Base-by-base conservation (phyloP, 2,797 vertebrate genomes). In the Diplodus sargus region DNA sequence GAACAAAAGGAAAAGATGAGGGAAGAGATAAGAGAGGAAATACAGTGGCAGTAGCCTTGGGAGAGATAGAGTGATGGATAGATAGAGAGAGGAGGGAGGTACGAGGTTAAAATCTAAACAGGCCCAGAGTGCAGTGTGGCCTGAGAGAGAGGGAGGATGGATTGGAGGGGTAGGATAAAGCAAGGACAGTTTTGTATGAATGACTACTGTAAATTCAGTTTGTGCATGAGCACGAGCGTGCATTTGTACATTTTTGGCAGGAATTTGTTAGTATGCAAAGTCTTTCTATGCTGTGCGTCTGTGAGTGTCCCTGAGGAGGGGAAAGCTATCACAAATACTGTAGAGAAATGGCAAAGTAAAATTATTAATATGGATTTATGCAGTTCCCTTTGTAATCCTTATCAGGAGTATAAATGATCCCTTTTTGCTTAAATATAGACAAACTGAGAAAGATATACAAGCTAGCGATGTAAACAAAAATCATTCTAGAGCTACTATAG, bases 1-100 rank as follows among this genome's bases (percentile, higher is more conserved):
- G 91, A 92, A 94, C 89, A 91, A 93, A 91, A 91, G 87, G 62
- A 73, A 86, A 75, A 77, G 88, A 92, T 89, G 89, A 83, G 83
- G 49, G 82, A 39, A 79, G 45, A 86, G 89, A 92, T 88, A 90
- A 61, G 76, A 62, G 78, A 81, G 88, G 88, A 90, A 88, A 87
- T 84, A 87, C 77, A 81, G 87, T 79, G 71, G 82, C 85, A 72
- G 86, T 73, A 62, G 84, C 81, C 78, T 58, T 65, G 83, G 81
- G 66, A 83, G 83, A 85, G 91, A 86, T 82, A 23, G 65, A 87
- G 76, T 12, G 48, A 67, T 67, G 12, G 53, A 80, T 53, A 73
- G 69, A 85, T 51, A 82, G 74, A 64, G 70, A 77, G 59, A 17
- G 47, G 49, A 57, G 53, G 81, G 78, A 79, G 79, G 79, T 84